These are phyloP conservation scores for Nycticorax nycticorax DNA, from an alignment of 2,113 vertebrate species.

Conservation along the genomic window DNA sequence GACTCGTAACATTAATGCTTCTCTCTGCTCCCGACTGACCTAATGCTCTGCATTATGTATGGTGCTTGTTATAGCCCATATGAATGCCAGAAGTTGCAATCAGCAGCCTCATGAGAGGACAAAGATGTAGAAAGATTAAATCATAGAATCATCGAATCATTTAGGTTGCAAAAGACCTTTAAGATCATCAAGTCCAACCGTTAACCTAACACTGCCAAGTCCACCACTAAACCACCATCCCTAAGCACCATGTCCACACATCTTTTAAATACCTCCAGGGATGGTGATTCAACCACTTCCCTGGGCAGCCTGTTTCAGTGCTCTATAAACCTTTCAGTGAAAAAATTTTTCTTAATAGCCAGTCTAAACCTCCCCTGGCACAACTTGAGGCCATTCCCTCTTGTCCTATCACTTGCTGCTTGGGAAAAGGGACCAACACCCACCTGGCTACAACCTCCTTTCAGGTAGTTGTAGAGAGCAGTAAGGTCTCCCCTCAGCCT, in stretches of 20 bases:
- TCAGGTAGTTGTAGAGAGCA: background rate
- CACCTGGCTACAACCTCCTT: background rate
- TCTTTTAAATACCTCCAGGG: background rate
- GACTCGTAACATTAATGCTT: background rate
- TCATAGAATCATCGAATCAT: background rate
- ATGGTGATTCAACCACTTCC: too few relatives aligned
- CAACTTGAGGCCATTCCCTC: background rate
- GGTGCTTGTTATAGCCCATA: background rate
- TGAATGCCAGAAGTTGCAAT: background rate
- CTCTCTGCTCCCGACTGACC: background rate
- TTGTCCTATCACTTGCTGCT: accelerated
- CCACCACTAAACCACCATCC: background rate
- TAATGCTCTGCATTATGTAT: background rate
- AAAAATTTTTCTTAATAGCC: background rate
- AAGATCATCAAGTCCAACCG: background rate
- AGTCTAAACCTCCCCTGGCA: background rate
- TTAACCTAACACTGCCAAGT: background rate
- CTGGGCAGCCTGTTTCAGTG: background rate
- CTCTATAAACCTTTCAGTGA: background rate
- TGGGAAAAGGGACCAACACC: background rate
- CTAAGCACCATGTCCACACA: too few relatives aligned
- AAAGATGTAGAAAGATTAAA: background rate
- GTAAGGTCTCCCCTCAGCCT: background rate
- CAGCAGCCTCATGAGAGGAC: background rate
- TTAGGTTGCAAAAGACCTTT: background rate